Percentiles rank a stretch among this genome's conserved stretches.
Conservation (phyloP, 2,113 vertebrate genomes). For the Leptosomus discolor region DNA sequence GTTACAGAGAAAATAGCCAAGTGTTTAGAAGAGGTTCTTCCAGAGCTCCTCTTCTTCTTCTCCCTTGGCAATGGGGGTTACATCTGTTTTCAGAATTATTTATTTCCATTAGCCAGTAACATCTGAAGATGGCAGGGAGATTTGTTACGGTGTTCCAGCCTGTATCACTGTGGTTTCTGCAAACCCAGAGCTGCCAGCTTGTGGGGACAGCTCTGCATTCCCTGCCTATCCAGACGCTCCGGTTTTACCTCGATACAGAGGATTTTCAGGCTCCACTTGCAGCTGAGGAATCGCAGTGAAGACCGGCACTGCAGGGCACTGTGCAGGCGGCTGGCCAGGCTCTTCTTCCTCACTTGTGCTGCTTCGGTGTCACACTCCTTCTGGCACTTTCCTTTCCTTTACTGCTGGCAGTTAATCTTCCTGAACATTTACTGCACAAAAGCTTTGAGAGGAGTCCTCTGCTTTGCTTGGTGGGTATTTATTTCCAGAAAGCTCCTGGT, state of each 20-base stretch:
- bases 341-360: neutral
- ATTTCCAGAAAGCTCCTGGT: neutral
- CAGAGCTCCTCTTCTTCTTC: neutral
- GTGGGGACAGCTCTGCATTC: neutral
- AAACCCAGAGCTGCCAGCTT: fast-evolving
- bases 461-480: neutral
- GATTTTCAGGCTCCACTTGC: neutral
- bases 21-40: neutral
- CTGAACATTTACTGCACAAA: neutral
- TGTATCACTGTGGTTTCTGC: neutral
- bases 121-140: neutral
- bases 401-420: neutral
- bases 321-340: fast-evolving
- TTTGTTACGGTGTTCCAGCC: neutral
- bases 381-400: neutral
- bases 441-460: neutral
- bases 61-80: neutral
- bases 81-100: neutral
- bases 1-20: neutral
- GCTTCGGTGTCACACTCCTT: fast-evolving
- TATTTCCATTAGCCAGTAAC: neutral
- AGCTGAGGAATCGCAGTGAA: neutral
- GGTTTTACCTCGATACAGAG: neutral
- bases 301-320: neutral
- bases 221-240: neutral